phyloP scores from a whole-genome alignment of 2,113 vertebrate species.

The Myocastor coypus region DNA sequence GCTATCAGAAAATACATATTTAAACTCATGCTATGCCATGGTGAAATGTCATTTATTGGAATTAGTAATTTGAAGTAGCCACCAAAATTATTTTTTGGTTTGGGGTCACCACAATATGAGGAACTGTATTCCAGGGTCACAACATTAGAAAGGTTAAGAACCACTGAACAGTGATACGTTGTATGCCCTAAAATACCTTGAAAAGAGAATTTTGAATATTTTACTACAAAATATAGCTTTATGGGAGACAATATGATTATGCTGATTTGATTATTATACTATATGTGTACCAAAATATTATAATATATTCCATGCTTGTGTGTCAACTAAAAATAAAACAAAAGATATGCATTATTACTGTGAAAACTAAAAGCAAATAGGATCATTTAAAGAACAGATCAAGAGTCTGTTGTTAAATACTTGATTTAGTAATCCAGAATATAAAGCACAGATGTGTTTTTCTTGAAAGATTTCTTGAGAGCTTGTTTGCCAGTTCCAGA shows the following conservation, averaged over 20 bases:
- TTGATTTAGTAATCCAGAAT: constrained; percentile 25
- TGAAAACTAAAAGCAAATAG: not conserved
- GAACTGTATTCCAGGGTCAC: too few relatives aligned
- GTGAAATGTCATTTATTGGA: too few relatives aligned
- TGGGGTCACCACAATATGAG: too few relatives aligned
- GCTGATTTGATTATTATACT: not conserved
- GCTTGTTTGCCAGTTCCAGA: too few relatives aligned
- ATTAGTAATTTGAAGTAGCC: too few relatives aligned
- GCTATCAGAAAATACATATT: too few relatives aligned
- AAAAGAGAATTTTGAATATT: not conserved
- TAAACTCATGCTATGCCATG: too few relatives aligned
- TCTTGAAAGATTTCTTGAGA: not conserved
- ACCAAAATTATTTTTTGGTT: too few relatives aligned
- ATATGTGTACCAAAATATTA: not conserved
- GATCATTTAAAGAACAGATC: too few relatives aligned
- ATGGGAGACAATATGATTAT: not conserved
- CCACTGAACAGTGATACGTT: not conserved
- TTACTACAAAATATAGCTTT: not conserved
- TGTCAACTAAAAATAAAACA: not conserved
- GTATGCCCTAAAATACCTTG: not conserved
- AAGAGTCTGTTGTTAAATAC: not conserved
- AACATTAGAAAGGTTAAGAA: too few relatives aligned
- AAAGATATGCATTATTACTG: not conserved
- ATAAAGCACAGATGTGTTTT: not conserved
- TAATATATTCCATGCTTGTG: not conserved